Conservation (phyloP, 2,797 vertebrate species). For the Ctenopoma kingsleyae region DNA sequence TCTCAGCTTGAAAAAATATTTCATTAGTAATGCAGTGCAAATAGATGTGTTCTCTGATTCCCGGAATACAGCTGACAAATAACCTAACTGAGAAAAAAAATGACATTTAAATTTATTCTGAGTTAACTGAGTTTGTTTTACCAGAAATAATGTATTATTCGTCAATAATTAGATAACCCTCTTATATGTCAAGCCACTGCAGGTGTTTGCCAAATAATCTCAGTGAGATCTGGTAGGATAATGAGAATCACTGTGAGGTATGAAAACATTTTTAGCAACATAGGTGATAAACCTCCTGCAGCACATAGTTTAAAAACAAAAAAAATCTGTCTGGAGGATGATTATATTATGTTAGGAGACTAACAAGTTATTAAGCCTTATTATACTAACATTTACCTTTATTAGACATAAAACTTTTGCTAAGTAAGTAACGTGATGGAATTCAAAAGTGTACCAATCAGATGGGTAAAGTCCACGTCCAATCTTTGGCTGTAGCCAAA, state of each 20-base stretch:
- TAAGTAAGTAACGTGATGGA: background rate
- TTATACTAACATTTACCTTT: background rate
- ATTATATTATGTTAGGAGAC: background rate
- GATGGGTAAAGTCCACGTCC: conserved; percentile 93
- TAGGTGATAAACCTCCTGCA: conserved; percentile 23
- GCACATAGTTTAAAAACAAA: conserved; percentile 2
- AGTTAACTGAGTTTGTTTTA: conserved; percentile 9
- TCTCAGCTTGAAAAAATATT: conserved; percentile 34
- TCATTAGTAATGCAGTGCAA: conserved; percentile 44
- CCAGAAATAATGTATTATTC: conserved; percentile 53
- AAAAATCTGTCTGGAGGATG: background rate
- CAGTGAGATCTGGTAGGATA: conserved; percentile 52
- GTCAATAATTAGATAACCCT: conserved; percentile 65
- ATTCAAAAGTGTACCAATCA: conserved; percentile 86
- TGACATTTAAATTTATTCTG: conserved; percentile 8
- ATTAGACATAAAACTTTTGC: background rate
- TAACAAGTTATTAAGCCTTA: background rate
- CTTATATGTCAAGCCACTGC: conserved; percentile 62
- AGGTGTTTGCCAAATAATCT: conserved; percentile 60
- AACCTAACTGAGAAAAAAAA: background rate
- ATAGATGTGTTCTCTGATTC: conserved; percentile 44
- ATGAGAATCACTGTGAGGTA: conserved; percentile 60
- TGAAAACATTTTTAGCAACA: conserved; percentile 47
- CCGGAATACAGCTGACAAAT: conserved; percentile 17
- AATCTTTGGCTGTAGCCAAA: conserved; percentile 93